Conservation (phyloP, 2,888 invertebrate genomes). For the Cacoxenus indagator region DNA sequence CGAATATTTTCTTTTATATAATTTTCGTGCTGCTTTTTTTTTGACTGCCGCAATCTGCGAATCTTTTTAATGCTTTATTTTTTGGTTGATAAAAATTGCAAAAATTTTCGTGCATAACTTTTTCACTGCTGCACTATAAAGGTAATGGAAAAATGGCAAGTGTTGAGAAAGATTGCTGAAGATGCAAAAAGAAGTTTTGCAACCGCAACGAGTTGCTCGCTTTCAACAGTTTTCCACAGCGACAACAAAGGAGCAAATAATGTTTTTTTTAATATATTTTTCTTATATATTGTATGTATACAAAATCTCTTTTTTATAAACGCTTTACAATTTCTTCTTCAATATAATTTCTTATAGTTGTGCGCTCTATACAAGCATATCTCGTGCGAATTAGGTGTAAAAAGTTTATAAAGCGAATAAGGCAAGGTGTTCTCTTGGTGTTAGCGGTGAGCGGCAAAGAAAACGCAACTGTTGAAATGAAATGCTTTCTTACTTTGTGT, state of each 20-base stretch:
- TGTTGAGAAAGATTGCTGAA: background rate
- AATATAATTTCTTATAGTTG: too few relatives aligned
- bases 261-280: background rate
- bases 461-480: too few relatives aligned
- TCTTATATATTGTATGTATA: too few relatives aligned
- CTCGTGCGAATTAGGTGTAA: background rate
- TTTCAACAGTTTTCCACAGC: background rate
- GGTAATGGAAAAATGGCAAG: slow-evolving; percentile 11
- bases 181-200: background rate
- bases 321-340: background rate
- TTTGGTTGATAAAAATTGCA: slow-evolving; percentile 3
- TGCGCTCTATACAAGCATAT: background rate
- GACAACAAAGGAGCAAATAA: background rate
- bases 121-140: background rate
- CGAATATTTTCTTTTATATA: too few relatives aligned
- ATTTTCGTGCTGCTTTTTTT: background rate
- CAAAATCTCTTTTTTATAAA: too few relatives aligned
- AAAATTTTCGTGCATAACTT: background rate
- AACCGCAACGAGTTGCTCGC: background rate
- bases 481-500: too few relatives aligned
- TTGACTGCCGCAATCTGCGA: background rate
- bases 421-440: background rate
- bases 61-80: background rate
- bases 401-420: background rate
- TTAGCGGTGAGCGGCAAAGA: too few relatives aligned